Percentiles rank a stretch among this genome's conserved stretches.
Evolutionary conservation across 1,140 invertebrate species (phyloP).

Genomic region (Schlechtendalia chinensis): DNA sequence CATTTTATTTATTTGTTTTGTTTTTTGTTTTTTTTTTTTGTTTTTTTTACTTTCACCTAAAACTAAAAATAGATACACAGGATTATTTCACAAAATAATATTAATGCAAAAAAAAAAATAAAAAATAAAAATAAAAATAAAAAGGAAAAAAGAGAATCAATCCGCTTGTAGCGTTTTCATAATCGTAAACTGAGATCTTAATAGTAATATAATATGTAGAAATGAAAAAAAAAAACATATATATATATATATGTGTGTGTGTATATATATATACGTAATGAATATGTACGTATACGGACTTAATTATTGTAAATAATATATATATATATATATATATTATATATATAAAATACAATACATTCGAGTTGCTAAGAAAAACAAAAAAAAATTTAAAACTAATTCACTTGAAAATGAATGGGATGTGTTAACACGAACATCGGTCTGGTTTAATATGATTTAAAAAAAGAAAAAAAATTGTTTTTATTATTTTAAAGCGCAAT

Average conservation of each 20-base stretch:
- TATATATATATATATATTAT: too few relatives aligned
- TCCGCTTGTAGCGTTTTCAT: constrained; percentile 26
- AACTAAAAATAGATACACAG: constrained; percentile 41
- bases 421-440: constrained; percentile 41
- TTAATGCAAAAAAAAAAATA: constrained; percentile 24
- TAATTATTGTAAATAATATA: constrained; percentile 1
- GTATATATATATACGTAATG: constrained; percentile 33
- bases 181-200: constrained; percentile 44
- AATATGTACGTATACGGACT: constrained; percentile 27
- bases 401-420: constrained; percentile 30
- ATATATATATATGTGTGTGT: too few relatives aligned
- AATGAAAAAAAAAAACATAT: constrained; percentile 31
- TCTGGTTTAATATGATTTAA: constrained; percentile 27
- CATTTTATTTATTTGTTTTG: not conserved
- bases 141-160: constrained; percentile 30
- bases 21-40: too few relatives aligned
- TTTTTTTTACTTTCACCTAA: constrained; percentile 38
- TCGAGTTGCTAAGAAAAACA: constrained; percentile 1
- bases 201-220: constrained; percentile 32
- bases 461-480: too few relatives aligned
- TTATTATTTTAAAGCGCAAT: constrained; percentile 31
- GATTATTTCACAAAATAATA: not conserved
- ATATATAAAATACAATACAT: not conserved
- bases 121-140: not conserved
- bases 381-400: not conserved